Conservation (phyloP, 1,140 invertebrate species). For the Holotrichia oblita region DNA sequence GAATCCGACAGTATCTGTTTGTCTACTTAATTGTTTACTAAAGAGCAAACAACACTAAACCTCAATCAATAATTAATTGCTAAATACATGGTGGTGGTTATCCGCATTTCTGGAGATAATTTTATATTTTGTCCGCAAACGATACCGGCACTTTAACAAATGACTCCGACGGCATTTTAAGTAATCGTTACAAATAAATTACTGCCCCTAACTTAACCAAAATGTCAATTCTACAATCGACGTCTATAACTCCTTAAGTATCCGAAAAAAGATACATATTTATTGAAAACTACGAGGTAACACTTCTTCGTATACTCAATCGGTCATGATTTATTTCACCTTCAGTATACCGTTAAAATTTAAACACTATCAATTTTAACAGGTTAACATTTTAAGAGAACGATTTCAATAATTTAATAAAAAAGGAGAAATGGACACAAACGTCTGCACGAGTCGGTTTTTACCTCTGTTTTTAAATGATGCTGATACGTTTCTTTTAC, state of each 20-base stretch:
- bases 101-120: no score
- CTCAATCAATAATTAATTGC: no score
- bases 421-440: not conserved
- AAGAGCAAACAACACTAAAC: no score
- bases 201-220: not conserved
- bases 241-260: not conserved
- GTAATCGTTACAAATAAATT: not conserved
- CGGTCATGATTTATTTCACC: slow-evolving; percentile 9
- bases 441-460: not conserved
- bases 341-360: not conserved
- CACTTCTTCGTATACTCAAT: not conserved
- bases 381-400: slow-evolving; percentile 7
- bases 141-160: not conserved
- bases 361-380: slow-evolving; percentile 33
- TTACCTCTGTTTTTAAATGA: slow-evolving; percentile 8
- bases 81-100: no score
- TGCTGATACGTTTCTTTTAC: slow-evolving; percentile 36
- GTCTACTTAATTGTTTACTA: no score
- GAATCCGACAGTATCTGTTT: no score
- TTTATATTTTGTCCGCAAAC: not conserved
- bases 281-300: not conserved
- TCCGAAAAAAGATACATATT: not conserved
- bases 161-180: not conserved
- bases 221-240: not conserved
- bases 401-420: slow-evolving; percentile 35